A percentile compares a stretch with the other conserved stretches of the same genome.
Conservation (phyloP, 2,113 vertebrate genomes). For the Thalassarche chlororhynchos region DNA sequence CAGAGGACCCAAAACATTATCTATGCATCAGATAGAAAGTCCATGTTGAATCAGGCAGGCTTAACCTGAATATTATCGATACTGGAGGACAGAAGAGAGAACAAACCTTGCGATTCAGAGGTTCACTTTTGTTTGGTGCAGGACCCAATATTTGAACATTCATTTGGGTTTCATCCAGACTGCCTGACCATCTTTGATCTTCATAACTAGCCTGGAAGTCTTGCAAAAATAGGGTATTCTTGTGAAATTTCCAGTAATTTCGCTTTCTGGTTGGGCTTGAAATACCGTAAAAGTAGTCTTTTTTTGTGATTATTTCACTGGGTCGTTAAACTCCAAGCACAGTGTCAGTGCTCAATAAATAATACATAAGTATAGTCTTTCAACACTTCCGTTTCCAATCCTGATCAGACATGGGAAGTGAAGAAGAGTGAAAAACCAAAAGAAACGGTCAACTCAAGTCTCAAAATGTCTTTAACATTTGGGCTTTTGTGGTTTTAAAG, state of each 20-base stretch:
- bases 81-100: not conserved
- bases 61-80: not conserved
- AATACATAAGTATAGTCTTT: constrained; percentile 27
- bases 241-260: constrained; percentile 52
- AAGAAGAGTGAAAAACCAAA: not conserved
- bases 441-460: not conserved
- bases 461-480: constrained; percentile 10
- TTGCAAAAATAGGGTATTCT: constrained; percentile 35
- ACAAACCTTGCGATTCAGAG: not conserved
- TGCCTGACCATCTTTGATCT: constrained; percentile 24
- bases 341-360: constrained; percentile 23
- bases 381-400: constrained; percentile 3
- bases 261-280: not conserved
- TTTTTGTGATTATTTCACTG: constrained; percentile 34
- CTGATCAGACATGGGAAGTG: not conserved
- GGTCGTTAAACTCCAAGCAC: not conserved
- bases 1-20: not conserved
- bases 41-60: not conserved
- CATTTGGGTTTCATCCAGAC: not conserved
- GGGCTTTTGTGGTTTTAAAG: not conserved
- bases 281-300: not conserved
- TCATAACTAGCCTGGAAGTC: not conserved
- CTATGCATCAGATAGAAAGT: not conserved
- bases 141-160: not conserved
- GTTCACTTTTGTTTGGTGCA: constrained; percentile 29